These are phyloP conservation scores for Brevimyrus niger DNA, from an alignment of 2,113 vertebrate species.

Conservation along the genomic window DNA sequence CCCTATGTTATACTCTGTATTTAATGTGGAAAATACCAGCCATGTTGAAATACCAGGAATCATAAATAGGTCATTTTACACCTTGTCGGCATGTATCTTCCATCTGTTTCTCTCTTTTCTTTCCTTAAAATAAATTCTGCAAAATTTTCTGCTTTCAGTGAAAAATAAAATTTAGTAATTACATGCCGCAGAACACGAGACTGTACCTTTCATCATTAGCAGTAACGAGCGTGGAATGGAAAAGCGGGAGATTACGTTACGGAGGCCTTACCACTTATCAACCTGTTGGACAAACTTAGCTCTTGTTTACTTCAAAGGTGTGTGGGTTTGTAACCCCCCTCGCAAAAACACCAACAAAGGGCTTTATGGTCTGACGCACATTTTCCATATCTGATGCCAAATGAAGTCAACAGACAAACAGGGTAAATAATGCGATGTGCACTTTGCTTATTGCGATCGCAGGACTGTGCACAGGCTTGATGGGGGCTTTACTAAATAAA, in stretches of 20 bases:
- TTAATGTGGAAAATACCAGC: background rate
- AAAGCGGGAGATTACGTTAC: background rate
- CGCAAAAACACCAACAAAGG: conserved; percentile 14
- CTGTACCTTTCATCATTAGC: background rate
- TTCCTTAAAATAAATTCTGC: background rate
- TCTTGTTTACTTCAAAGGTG: conserved; percentile 22
- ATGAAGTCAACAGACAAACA: conserved; percentile 12
- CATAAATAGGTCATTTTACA: background rate
- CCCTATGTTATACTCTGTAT: background rate
- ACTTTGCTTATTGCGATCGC: background rate
- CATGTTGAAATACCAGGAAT: background rate
- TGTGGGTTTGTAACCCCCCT: background rate
- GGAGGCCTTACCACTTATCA: background rate
- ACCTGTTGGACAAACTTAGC: conserved; percentile 4
- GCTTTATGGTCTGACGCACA: conserved; percentile 20
- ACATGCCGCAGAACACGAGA: background rate
- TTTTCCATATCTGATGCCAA: conserved; percentile 15
- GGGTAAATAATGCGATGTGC: background rate
- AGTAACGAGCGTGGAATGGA: background rate
- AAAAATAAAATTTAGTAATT: background rate
- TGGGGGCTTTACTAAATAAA: background rate
- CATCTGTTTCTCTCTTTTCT: background rate
- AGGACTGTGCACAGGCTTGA: background rate
- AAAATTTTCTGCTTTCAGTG: background rate
- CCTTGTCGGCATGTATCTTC: background rate